A percentile compares a stretch with the other conserved stretches of the same genome.
Evolutionary conservation across 2,888 invertebrate genomes (phyloP).

Genomic region (Nowickia ferox): DNA sequence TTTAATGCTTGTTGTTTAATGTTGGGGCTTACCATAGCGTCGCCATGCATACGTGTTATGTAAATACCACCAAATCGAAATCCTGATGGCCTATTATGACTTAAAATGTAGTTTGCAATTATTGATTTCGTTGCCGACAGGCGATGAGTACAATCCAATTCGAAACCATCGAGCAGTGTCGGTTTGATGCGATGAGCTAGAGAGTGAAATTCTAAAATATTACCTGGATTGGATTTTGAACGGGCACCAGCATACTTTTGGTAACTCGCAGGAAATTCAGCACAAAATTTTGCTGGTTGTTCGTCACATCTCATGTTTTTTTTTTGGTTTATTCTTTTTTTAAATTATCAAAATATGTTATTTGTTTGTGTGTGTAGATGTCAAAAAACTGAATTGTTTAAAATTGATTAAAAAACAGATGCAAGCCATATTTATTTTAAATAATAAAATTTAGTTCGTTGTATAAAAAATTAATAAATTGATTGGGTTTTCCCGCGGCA

Average conservation of each 20-base stretch:
- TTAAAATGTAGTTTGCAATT: conserved; percentile 79
- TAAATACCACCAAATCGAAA: conserved; percentile 82
- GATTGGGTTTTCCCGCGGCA: no score
- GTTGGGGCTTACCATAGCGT: conserved; percentile 78
- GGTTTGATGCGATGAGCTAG: conserved; percentile 82
- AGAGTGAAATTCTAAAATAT: conserved; percentile 80
- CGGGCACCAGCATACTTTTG: conserved; percentile 76
- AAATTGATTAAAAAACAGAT: background rate
- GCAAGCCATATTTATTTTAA: no score
- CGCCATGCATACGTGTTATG: conserved; percentile 75
- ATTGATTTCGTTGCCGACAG: conserved; percentile 80
- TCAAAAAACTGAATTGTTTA: conserved; percentile 8
- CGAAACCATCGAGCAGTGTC: conserved; percentile 81
- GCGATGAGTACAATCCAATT: conserved; percentile 78
- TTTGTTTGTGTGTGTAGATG: background rate
- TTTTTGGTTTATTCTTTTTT: conserved; percentile 60
- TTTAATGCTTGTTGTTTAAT: no score
- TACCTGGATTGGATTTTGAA: conserved; percentile 80
- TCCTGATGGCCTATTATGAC: conserved; percentile 80
- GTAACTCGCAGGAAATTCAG: conserved; percentile 79
- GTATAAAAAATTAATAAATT: no score
- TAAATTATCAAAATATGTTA: background rate
- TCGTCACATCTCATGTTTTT: conserved; percentile 73
- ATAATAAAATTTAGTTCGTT: no score
- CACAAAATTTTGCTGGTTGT: conserved; percentile 73